Conservation (phyloP, 2,797 vertebrate genomes). For the Anniella stebbinsi region DNA sequence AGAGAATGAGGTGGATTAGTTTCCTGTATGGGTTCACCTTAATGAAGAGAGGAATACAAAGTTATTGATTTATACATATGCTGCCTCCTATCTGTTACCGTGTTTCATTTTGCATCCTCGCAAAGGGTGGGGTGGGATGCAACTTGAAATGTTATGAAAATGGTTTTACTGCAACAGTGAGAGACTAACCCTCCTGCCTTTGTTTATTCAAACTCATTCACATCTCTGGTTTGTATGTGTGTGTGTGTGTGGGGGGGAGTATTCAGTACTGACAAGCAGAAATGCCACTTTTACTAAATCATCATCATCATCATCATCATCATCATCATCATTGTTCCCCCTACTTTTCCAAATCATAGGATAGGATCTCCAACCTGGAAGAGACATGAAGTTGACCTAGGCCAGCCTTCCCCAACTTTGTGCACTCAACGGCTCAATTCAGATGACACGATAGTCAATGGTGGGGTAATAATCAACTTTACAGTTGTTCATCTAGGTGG, state of each 20-base stretch:
- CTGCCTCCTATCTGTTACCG: slow-evolving; percentile 22
- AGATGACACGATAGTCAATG: too few species aligned
- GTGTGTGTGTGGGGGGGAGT: too few species aligned
- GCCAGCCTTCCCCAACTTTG: too few species aligned
- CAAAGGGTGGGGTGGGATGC: slow-evolving; percentile 2
- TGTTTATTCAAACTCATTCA: neutral
- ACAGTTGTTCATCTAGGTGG: too few species aligned
- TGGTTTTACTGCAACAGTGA: neutral
- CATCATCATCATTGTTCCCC: neutral
- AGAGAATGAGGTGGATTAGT: slow-evolving; percentile 87
- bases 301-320: too few species aligned
- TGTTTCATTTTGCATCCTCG: slow-evolving; percentile 28
- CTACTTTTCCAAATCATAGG: neutral
- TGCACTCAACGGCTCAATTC: too few species aligned
- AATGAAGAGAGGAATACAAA: slow-evolving; percentile 48
- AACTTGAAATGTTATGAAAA: neutral
- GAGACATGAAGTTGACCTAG: neutral
- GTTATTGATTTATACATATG: slow-evolving; percentile 55
- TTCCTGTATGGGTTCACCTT: slow-evolving; percentile 91
- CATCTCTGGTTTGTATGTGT: neutral
- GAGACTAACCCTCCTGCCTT: neutral
- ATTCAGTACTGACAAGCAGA: neutral
- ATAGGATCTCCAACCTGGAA: neutral
- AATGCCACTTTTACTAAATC: neutral
- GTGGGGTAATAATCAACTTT: too few species aligned